Evolutionary conservation across 2,888 invertebrate species (phyloP).

Genomic region (Agrilus mali): DNA sequence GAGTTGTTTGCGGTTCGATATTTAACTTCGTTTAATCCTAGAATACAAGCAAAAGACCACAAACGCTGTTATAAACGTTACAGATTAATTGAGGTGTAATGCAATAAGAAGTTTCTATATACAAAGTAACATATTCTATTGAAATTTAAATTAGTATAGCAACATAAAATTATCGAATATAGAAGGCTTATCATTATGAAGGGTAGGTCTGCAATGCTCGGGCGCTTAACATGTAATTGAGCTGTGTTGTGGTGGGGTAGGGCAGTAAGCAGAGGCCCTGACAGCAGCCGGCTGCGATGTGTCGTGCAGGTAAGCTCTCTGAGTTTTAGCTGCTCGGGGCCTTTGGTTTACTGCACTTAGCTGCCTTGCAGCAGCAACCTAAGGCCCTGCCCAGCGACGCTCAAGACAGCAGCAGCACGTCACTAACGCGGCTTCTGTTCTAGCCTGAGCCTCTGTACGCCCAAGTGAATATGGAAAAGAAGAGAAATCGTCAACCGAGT

Average conservation of each 20-base stretch:
- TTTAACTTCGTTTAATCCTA: too few relatives aligned
- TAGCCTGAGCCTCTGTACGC: slow-evolving; percentile 49
- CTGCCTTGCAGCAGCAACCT: slow-evolving; percentile 26
- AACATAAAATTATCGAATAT: too few relatives aligned
- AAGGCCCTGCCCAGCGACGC: slow-evolving; percentile 33
- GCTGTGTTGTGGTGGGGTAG: slow-evolving; percentile 24
- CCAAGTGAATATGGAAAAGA: slow-evolving; percentile 53
- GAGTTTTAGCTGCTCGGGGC: slow-evolving; percentile 34
- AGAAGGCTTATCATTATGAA: too few relatives aligned
- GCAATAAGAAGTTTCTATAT: too few relatives aligned
- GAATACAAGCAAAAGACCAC: too few relatives aligned
- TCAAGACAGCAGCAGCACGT: slow-evolving; percentile 5
- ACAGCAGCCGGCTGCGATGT: slow-evolving; percentile 24
- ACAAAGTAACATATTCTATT: too few relatives aligned
- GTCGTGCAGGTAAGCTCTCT: slow-evolving; percentile 31
- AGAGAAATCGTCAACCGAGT: slow-evolving; percentile 40
- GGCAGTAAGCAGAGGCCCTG: slow-evolving; percentile 30
- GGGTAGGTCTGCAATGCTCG: neutral
- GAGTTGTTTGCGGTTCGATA: too few relatives aligned
- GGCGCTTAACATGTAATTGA: slow-evolving; percentile 12
- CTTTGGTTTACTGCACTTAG: slow-evolving; percentile 32
- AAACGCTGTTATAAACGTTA: too few relatives aligned
- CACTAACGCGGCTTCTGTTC: slow-evolving; percentile 20
- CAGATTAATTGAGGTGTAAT: too few relatives aligned
- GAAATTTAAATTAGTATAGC: too few relatives aligned